Conservation (phyloP, 1,140 invertebrate species). For the Brachionus calyciflorus region DNA sequence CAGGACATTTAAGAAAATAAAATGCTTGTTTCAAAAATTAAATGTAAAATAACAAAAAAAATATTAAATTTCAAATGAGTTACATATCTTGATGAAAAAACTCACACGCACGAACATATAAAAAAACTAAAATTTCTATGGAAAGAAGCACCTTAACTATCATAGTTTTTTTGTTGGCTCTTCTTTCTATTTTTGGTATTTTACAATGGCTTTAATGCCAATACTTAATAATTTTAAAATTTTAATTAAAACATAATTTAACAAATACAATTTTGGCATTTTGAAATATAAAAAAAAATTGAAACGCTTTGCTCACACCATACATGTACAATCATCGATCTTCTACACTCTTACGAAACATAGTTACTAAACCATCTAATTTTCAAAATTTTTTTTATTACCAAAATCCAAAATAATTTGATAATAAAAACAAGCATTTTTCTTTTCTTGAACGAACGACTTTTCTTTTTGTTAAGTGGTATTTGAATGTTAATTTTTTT, state of each 20-base stretch:
- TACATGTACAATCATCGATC: too few relatives aligned
- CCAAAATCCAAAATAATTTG: background rate
- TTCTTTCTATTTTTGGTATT: background rate
- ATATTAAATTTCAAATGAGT: background rate
- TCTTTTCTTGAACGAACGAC: background rate
- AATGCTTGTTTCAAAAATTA: conserved; percentile 15
- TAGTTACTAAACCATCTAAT: background rate
- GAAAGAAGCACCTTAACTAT: background rate
- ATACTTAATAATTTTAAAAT: background rate
- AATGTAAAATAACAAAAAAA: background rate
- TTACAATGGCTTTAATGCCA: conserved; percentile 27
- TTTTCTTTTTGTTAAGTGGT: background rate
- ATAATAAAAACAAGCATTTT: background rate
- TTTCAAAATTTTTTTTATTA: background rate
- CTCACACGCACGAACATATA: background rate
- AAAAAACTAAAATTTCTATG: background rate
- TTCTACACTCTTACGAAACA: too few relatives aligned
- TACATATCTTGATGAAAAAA: background rate
- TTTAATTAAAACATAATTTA: background rate
- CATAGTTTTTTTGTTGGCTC: too few relatives aligned
- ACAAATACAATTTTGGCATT: background rate
- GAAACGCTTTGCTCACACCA: background rate
- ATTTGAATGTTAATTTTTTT: background rate
- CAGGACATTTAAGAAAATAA: background rate
- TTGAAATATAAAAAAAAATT: conserved; percentile 18